Conservation (phyloP, 1,140 invertebrate species). For the Psilanteris sp. region DNA sequence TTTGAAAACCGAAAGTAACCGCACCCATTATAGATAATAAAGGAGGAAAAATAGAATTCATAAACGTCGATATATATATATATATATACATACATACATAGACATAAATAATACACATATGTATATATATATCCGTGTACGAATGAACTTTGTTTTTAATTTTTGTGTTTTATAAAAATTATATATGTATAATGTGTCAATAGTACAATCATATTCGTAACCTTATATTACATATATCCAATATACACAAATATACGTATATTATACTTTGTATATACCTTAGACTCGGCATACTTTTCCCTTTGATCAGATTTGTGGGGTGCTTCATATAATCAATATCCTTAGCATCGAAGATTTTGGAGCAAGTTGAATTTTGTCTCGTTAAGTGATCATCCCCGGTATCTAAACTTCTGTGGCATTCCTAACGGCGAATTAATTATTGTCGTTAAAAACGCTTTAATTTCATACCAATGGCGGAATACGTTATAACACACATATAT, state of each 20-base stretch:
- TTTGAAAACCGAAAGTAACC: conserved; percentile 56
- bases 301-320: conserved; percentile 90
- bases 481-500: too few relatives aligned
- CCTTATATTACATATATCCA: too few relatives aligned
- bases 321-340: conserved; percentile 74
- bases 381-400: conserved; percentile 86
- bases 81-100: too few relatives aligned
- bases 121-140: too few relatives aligned
- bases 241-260: background rate
- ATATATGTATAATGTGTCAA: too few relatives aligned
- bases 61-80: too few relatives aligned
- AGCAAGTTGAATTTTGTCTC: conserved; percentile 84
- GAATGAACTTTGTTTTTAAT: too few relatives aligned
- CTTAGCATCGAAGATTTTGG: conserved; percentile 81
- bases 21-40: conserved; percentile 40
- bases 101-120: too few relatives aligned
- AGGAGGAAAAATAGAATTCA: conserved; percentile 41
- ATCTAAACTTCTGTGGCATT: conserved; percentile 89
- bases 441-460: too few relatives aligned
- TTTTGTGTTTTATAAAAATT: conserved; percentile 1
- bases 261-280: conserved; percentile 83
- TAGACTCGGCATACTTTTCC: conserved; percentile 96
- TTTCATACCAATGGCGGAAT: too few relatives aligned
- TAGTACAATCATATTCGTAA: too few relatives aligned
- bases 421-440: too few relatives aligned